Evolutionary conservation across 1,140 invertebrate species (phyloP).

Genomic region (Zaprionus gabonicus): DNA sequence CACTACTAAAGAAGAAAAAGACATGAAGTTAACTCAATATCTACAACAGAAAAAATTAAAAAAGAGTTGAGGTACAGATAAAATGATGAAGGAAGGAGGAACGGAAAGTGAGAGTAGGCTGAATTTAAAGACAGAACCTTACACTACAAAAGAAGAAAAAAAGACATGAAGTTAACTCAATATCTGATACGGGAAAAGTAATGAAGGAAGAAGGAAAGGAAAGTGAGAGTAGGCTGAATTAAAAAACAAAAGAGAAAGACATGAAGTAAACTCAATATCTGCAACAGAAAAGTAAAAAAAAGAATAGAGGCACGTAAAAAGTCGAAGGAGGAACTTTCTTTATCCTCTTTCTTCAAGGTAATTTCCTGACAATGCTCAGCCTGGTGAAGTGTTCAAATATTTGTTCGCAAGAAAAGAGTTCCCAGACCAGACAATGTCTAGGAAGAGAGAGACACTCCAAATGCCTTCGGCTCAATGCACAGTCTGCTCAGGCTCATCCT

Average conservation of each 20-base stretch:
- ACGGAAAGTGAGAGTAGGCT: background rate
- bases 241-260: background rate
- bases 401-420: slow-evolving; percentile 13
- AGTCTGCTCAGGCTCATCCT: slow-evolving; percentile 26
- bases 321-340: background rate
- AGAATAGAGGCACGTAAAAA: background rate
- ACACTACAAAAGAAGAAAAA: too few relatives aligned
- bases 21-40: too few relatives aligned
- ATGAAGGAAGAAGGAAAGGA: background rate
- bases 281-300: background rate
- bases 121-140: too few relatives aligned
- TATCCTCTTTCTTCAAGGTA: background rate
- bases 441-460: slow-evolving; percentile 30
- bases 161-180: too few relatives aligned
- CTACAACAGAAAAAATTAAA: too few relatives aligned
- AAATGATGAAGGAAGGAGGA: background rate
- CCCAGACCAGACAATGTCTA: slow-evolving; percentile 13
- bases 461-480: slow-evolving; percentile 28
- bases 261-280: background rate
- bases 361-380: background rate
- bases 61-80: background rate
- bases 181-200: background rate
- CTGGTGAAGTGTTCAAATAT: background rate
- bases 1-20: too few relatives aligned
- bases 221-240: background rate